Evolutionary conservation across 1,140 invertebrate species (phyloP).

Genomic region (Bactericera cockerelli): DNA sequence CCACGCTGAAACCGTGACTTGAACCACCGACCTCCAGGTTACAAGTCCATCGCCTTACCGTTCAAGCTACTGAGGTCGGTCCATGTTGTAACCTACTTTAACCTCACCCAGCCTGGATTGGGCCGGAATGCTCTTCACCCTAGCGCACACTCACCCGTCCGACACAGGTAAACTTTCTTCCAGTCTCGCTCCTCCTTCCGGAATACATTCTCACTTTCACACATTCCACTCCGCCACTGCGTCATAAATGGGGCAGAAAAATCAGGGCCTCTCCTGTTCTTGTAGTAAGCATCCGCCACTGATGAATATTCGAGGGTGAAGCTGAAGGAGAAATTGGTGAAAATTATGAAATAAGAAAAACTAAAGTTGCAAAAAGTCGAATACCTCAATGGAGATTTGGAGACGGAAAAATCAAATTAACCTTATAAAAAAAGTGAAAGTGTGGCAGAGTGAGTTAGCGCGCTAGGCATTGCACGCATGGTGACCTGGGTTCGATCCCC

Average conservation of each 20-base stretch:
- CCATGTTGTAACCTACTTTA: too few relatives aligned
- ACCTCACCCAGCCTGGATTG: too few relatives aligned
- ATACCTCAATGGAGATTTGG: too few relatives aligned
- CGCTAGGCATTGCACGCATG: too few relatives aligned
- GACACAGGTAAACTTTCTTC: constrained; percentile 76
- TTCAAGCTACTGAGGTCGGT: too few relatives aligned
- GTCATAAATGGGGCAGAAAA: constrained; percentile 20
- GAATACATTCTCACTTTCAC: constrained; percentile 43
- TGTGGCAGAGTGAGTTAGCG: not conserved
- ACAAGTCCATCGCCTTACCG: too few relatives aligned
- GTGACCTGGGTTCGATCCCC: too few relatives aligned
- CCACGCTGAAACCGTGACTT: too few relatives aligned
- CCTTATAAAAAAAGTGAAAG: not conserved
- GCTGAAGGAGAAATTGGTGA: constrained; percentile 3
- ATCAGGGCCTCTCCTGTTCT: not conserved
- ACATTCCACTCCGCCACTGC: constrained; percentile 48
- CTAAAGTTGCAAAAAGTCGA: not conserved
- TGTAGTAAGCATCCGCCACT: constrained; percentile 34
- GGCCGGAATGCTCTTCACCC: too few relatives aligned
- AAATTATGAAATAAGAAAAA: constrained; percentile 6
- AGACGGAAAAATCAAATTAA: not conserved
- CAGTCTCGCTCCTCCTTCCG: constrained; percentile 83
- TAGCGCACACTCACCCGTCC: constrained; percentile 35
- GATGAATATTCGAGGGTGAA: constrained; percentile 37
- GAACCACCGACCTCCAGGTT: too few relatives aligned